Percentiles rank a stretch among this genome's conserved stretches.
Conservation (phyloP, 2,797 vertebrate species). For the Florisuga fusca region DNA sequence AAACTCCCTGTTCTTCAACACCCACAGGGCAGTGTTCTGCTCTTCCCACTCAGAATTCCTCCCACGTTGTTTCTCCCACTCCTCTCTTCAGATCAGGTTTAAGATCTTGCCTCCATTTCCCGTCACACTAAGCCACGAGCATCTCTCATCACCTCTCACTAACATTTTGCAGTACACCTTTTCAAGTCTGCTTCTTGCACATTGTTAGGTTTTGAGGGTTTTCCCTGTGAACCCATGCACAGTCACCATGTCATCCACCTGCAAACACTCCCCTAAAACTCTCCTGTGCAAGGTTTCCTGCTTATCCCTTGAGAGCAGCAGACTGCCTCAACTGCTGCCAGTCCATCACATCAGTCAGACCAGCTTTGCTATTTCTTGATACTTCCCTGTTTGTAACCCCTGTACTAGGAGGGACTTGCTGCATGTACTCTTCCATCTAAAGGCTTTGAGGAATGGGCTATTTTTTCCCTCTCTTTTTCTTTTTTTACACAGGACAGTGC, state of each 20-base stretch:
- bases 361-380: neutral
- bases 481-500: neutral
- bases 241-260: neutral
- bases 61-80: neutral
- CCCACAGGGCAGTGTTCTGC: neutral
- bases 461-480: neutral
- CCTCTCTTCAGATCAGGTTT: slow-evolving; percentile 12
- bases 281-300: neutral
- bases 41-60: slow-evolving; percentile 21
- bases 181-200: neutral
- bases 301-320: neutral
- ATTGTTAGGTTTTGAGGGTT: neutral
- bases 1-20: neutral
- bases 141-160: neutral
- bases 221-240: neutral
- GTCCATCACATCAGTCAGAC: neutral
- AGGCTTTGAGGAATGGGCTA: neutral
- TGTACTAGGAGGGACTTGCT: neutral
- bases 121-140: neutral
- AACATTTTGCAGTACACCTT: neutral
- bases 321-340: neutral
- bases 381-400: neutral
- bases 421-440: neutral
- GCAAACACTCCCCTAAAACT: neutral
- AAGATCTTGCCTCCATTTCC: neutral